These are phyloP conservation scores for Mobula birostris DNA, from an alignment of 2,113 vertebrate species.

Conservation along the genomic window DNA sequence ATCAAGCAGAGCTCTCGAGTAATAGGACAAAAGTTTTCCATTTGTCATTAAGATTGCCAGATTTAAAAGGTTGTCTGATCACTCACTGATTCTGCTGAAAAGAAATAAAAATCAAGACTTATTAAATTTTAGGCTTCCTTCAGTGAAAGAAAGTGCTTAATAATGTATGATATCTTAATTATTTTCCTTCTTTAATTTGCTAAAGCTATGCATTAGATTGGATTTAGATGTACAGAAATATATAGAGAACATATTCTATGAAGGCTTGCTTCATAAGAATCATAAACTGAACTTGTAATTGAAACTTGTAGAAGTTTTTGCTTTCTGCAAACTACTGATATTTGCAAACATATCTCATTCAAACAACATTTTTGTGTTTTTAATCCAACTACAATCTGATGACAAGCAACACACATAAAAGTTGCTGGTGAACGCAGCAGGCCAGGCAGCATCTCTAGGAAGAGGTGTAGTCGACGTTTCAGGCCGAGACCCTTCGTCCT, in stretches of 20 bases:
- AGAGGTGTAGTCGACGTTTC: too few relatives aligned
- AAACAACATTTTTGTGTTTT: not conserved
- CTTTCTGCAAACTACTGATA: not conserved
- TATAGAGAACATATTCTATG: not conserved
- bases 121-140: not conserved
- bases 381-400: not conserved
- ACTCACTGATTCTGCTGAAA: not conserved
- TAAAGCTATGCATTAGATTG: not conserved
- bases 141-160: not conserved
- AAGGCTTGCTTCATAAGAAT: not conserved
- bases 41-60: not conserved
- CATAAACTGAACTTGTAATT: not conserved
- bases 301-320: not conserved
- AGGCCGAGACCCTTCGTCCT: too few relatives aligned
- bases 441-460: too few relatives aligned
- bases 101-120: not conserved
- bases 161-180: not conserved
- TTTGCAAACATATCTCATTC: not conserved
- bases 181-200: not conserved
- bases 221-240: not conserved
- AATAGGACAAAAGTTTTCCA: not conserved
- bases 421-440: too few relatives aligned
- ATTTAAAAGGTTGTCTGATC: not conserved
- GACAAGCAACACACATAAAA: too few relatives aligned
- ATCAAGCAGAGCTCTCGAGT: not conserved